phyloP scores from a whole-genome alignment of 2,113 vertebrate genomes.

The Megaleporinus macrocephalus region DNA sequence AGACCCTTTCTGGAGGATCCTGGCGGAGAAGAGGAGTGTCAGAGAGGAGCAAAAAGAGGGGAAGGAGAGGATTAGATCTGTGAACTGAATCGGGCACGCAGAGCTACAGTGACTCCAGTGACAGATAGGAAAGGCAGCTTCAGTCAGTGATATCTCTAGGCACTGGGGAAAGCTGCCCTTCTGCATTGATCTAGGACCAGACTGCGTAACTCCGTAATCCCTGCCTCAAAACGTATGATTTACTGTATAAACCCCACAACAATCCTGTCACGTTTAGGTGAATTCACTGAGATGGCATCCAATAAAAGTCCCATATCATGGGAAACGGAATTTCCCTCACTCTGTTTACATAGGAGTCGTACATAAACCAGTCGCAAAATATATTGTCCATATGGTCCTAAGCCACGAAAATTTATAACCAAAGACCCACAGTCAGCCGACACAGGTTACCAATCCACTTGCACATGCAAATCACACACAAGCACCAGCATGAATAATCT shows the following conservation, averaged over 20 bases:
- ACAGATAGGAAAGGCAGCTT: constrained; percentile 19
- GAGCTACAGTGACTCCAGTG: constrained; percentile 3
- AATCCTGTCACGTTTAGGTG: not conserved
- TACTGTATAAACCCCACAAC: not conserved
- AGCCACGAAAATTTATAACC: too few relatives aligned
- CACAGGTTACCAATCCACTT: too few relatives aligned
- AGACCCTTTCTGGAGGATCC: constrained; percentile 24
- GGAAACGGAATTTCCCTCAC: too few relatives aligned
- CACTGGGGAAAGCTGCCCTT: constrained; percentile 19
- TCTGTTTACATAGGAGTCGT: too few relatives aligned
- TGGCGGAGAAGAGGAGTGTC: not conserved
- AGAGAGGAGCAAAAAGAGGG: constrained; percentile 1
- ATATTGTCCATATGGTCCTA: too few relatives aligned
- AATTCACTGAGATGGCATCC: not conserved
- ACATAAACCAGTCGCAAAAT: too few relatives aligned
- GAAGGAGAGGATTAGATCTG: constrained; percentile 21
- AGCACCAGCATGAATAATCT: too few relatives aligned
- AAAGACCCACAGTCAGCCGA: too few relatives aligned
- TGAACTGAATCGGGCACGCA: not conserved
- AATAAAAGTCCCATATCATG: too few relatives aligned
- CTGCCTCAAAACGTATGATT: not conserved
- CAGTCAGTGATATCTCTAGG: not conserved
- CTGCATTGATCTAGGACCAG: constrained; percentile 1
- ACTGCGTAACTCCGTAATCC: not conserved
- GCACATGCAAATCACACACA: too few relatives aligned